phyloP scores from a whole-genome alignment of 2,888 invertebrate genomes.

The Drosophila percnosoma region DNA sequence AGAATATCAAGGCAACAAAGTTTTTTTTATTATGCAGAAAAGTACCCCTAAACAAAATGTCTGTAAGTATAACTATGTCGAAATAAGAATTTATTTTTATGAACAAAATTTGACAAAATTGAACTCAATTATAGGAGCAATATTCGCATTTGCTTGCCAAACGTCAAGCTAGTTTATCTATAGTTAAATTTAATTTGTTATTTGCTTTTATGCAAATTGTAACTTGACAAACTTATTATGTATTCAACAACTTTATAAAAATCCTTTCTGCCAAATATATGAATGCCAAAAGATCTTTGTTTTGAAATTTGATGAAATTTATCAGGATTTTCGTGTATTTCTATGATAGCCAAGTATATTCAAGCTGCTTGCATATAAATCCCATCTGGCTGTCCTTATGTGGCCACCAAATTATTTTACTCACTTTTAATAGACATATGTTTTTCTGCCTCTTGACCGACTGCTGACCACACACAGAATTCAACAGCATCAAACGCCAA shows the following conservation, averaged over 20 bases:
- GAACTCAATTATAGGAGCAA: not conserved
- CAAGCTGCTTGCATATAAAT: conserved; percentile 1
- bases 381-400: not conserved
- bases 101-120: not conserved
- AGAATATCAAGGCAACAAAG: conserved; percentile 24
- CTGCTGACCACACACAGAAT: conserved; percentile 48
- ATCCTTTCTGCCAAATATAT: not conserved
- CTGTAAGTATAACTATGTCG: not conserved
- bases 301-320: too few species aligned
- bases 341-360: not conserved
- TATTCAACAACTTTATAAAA: not conserved
- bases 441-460: not conserved
- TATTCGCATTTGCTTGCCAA: not conserved
- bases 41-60: conserved; percentile 2
- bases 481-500: conserved; percentile 23
- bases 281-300: not conserved
- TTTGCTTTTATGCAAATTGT: too few species aligned
- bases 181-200: not conserved
- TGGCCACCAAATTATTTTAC: not conserved
- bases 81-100: not conserved
- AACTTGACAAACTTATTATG: too few species aligned
- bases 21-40: conserved; percentile 16
- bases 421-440: not conserved
- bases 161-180: not conserved
- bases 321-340: not conserved